These are phyloP conservation scores for Choristoneura fumiferana DNA, from an alignment of 1,140 invertebrate species.

Conservation along the genomic window DNA sequence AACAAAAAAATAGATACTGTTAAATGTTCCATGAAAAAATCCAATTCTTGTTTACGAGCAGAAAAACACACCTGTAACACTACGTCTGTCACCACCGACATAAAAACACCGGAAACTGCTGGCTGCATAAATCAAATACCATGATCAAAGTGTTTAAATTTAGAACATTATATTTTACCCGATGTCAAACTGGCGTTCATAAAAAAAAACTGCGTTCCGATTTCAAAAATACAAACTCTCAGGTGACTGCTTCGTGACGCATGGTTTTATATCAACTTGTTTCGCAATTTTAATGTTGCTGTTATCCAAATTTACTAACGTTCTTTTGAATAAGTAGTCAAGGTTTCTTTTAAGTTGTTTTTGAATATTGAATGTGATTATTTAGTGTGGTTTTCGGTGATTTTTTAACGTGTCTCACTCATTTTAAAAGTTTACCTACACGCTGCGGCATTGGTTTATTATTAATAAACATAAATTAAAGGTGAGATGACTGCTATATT, in stretches of 20 bases:
- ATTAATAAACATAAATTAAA: too few species aligned
- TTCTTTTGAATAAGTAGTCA: not conserved
- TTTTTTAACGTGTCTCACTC: not conserved
- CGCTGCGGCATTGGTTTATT: too few species aligned
- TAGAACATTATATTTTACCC: constrained; percentile 9
- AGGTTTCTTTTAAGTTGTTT: constrained; percentile 24
- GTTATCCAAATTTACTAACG: not conserved
- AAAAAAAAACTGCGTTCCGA: not conserved
- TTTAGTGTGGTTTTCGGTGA: not conserved
- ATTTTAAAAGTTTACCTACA: not conserved
- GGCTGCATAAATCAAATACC: constrained; percentile 12
- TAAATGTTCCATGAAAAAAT: too few species aligned
- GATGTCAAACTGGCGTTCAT: not conserved
- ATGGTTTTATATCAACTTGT: constrained; percentile 46
- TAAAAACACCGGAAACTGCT: constrained; percentile 9
- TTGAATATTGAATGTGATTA: not conserved
- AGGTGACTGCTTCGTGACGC: constrained; percentile 52
- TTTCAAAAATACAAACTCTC: constrained; percentile 47
- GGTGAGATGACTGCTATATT: too few species aligned
- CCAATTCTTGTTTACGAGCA: too few species aligned
- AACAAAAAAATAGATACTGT: too few species aligned
- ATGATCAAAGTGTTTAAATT: constrained; percentile 16
- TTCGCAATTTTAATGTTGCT: constrained; percentile 21
- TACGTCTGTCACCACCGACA: too few species aligned
- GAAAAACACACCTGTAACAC: too few species aligned